Evolutionary conservation across 2,888 invertebrate species (phyloP).

Genomic region (Crematogaster levior): DNA sequence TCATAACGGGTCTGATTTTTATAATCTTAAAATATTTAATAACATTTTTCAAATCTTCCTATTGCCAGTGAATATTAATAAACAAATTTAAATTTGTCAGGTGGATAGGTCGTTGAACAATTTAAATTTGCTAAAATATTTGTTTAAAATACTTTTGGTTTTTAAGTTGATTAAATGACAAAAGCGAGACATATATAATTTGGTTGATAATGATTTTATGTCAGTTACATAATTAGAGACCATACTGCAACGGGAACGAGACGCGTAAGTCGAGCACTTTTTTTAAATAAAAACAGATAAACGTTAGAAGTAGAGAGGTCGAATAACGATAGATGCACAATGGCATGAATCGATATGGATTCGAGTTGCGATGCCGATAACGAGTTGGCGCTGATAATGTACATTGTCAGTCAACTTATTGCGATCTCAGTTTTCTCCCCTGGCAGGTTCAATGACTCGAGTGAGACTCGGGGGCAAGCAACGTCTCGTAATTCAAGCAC

Average conservation of each 20-base stretch:
- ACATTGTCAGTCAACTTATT: constrained; percentile 28
- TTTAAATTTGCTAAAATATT: no score
- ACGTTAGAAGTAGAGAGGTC: background rate
- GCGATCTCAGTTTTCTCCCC: constrained; percentile 4
- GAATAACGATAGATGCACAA: background rate
- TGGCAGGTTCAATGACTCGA: constrained; percentile 14
- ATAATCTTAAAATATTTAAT: no score
- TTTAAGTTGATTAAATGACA: background rate
- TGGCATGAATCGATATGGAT: background rate
- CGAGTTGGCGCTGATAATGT: constrained; percentile 24
- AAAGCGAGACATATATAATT: background rate
- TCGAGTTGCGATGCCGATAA: constrained; percentile 14
- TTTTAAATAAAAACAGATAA: background rate
- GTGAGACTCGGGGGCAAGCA: background rate
- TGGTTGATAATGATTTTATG: background rate
- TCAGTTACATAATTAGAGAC: background rate
- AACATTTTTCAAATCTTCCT: no score
- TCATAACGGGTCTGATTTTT: background rate
- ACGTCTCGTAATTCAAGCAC: constrained; percentile 51
- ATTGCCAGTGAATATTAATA: no score
- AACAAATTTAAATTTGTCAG: no score
- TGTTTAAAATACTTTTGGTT: no score
- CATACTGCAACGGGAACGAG: background rate
- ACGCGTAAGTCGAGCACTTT: background rate
- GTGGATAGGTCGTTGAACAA: no score